These are phyloP conservation scores for Neoascia interrupta DNA, from an alignment of 2,888 invertebrate species.

Conservation along the genomic window DNA sequence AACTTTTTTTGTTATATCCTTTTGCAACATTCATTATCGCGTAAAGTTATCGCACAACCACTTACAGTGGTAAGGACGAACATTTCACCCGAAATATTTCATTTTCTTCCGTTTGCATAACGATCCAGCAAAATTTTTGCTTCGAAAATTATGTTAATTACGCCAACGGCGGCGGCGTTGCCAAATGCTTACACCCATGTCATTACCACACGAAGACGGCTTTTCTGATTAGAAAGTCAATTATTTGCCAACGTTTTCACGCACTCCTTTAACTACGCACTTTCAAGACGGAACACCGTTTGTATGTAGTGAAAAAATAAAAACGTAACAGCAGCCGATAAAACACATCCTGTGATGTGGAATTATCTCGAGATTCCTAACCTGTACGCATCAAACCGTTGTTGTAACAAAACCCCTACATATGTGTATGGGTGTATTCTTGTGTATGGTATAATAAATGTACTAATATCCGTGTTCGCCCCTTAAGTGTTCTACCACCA, in stretches of 20 bases:
- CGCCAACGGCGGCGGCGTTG: constrained; percentile 9
- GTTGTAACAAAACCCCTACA: too few relatives aligned
- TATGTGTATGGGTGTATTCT: too few relatives aligned
- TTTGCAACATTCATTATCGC: constrained; percentile 31
- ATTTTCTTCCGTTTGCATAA: constrained; percentile 31
- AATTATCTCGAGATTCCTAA: constrained; percentile 22
- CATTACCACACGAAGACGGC: constrained; percentile 25
- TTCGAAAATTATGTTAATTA: constrained; percentile 60
- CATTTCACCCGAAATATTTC: constrained; percentile 9
- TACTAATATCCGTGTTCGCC: constrained; percentile 8
- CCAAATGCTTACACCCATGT: constrained; percentile 33
- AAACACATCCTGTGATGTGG: constrained; percentile 34
- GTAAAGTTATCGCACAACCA: constrained; percentile 21
- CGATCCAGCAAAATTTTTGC: constrained; percentile 10
- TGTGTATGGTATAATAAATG: constrained; percentile 11
- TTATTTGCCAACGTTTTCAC: constrained; percentile 24
- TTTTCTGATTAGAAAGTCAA: constrained; percentile 56
- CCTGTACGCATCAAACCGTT: neutral
- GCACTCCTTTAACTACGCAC: neutral
- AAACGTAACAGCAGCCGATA: constrained; percentile 16
- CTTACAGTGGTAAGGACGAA: constrained; percentile 25
- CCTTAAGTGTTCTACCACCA: constrained; percentile 30
- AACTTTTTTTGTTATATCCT: too few relatives aligned
- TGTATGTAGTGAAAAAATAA: neutral
- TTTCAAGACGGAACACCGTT: neutral